Base-by-base conservation (phyloP, 2,888 invertebrate genomes). In the Cancer borealis region DNA sequence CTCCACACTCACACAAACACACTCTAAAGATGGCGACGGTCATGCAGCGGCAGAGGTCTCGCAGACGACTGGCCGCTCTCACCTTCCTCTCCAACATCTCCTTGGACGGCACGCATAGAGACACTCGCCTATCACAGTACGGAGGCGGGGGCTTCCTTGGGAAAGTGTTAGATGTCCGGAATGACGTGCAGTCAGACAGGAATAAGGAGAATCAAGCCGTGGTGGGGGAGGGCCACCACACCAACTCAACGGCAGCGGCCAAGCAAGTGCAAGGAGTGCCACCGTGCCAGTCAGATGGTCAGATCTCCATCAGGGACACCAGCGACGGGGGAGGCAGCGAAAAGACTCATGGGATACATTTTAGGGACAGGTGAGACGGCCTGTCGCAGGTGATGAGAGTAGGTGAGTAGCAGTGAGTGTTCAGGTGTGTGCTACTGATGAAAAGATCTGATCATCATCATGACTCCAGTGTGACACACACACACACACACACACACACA, bases 11-110 rank as follows among this genome's bases (percentile, higher is more conserved):
- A 46, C 39, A 21, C 92, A 10, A 17, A 45, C 73, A 17, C 73
- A 46, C 39, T 66, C 84, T 47, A 54, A 95, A 93, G 90, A 95
- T 95, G 95, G 92, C 93, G 92, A 93, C 95, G 60, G 95, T 95
- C 45, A 91, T 95, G 91, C 93, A 95, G 26, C 91, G 96, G n/a
- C 95, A 96, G 91, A 93, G 96, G 10, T 96, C 95, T 96, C 97
- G 98, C 96, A 97, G 98, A 97, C 97, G 98, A 97, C 97, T 99
- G 96, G 98, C 99, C 96, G 99, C 99, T 96, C 97, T 99, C 96
- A 98, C 98, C 96, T 99, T 99, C 97, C 97, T 99, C 96, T 98
- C 99, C 93, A 99, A 99, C 97, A 99, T 99, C 96, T 99, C 99
- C 96, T 97, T 99, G 39, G 96, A 96, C 73, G 96, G 96, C 49